Evolutionary conservation across 2,797 vertebrate genomes (phyloP).

Genomic region (Linurgus olivaceus): DNA sequence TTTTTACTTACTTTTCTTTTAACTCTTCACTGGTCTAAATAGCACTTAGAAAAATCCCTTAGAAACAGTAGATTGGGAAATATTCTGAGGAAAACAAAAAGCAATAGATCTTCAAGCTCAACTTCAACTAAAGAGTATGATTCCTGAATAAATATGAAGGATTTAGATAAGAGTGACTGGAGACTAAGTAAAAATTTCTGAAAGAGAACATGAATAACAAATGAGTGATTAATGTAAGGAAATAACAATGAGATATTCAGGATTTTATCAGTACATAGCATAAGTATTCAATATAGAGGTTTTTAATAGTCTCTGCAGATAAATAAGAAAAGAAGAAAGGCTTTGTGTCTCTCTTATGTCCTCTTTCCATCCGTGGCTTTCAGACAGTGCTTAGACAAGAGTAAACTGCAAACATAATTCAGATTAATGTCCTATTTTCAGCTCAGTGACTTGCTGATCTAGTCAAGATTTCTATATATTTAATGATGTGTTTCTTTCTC

Average conservation of each 20-base stretch:
- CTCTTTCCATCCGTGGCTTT: background rate
- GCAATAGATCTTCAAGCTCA: background rate
- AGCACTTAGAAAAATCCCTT: background rate
- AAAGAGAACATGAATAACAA: slow-evolving; percentile 15
- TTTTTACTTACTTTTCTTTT: background rate
- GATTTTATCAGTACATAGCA: background rate
- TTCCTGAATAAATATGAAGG: slow-evolving; percentile 30
- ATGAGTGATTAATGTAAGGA: background rate
- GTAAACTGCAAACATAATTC: background rate
- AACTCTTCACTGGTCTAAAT: background rate
- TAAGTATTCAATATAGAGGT: background rate
- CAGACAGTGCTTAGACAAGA: background rate
- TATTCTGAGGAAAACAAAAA: background rate
- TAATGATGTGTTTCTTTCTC: background rate
- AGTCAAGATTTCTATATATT: background rate
- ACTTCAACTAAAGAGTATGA: background rate
- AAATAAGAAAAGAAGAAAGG: background rate
- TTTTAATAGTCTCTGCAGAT: slow-evolving; percentile 5
- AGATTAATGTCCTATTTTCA: background rate
- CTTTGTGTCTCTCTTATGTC: background rate
- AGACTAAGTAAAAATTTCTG: background rate
- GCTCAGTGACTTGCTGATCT: background rate
- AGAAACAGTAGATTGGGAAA: background rate
- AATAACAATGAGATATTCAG: background rate
- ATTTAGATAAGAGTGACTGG: background rate